A percentile compares a stretch with the other conserved stretches of the same genome.
Evolutionary conservation across 2,888 invertebrate genomes (phyloP).

Genomic region (Drosophila trichaetosa): DNA sequence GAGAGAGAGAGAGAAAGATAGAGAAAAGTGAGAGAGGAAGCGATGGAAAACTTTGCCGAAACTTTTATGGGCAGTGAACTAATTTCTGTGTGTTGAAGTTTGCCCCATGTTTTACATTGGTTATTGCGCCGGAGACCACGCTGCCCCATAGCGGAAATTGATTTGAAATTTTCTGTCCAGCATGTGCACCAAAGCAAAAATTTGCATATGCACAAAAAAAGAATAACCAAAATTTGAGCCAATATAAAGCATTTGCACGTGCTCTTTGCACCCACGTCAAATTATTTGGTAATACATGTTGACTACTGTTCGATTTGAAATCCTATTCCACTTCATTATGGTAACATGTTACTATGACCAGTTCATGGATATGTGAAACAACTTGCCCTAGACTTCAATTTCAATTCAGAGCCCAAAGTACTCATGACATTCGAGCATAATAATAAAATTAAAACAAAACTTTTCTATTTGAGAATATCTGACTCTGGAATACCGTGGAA

Average conservation of each 20-base stretch:
- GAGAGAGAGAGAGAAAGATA: neutral
- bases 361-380: slow-evolving; percentile 2
- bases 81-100: slow-evolving; percentile 55
- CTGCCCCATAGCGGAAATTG: slow-evolving; percentile 49
- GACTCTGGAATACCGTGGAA: neutral
- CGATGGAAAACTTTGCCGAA: slow-evolving; percentile 58
- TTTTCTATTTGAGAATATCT: too few relatives aligned
- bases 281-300: neutral
- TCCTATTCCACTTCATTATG: slow-evolving; percentile 42
- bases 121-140: slow-evolving; percentile 48
- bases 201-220: slow-evolving; percentile 40
- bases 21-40: slow-evolving; percentile 11
- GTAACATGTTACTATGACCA: slow-evolving; percentile 21
- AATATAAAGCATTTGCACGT: slow-evolving; percentile 8
- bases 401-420: slow-evolving; percentile 10
- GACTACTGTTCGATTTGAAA: slow-evolving; percentile 3
- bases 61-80: slow-evolving; percentile 73
- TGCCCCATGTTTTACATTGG: slow-evolving; percentile 39
- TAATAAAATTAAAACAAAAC: neutral
- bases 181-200: slow-evolving; percentile 25
- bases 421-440: slow-evolving; percentile 5
- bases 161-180: slow-evolving; percentile 34
- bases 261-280: neutral
- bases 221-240: neutral
- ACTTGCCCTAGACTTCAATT: slow-evolving; percentile 3